Base-by-base conservation (phyloP, 2,888 invertebrate species). In the Lithophane semibrunnea region DNA sequence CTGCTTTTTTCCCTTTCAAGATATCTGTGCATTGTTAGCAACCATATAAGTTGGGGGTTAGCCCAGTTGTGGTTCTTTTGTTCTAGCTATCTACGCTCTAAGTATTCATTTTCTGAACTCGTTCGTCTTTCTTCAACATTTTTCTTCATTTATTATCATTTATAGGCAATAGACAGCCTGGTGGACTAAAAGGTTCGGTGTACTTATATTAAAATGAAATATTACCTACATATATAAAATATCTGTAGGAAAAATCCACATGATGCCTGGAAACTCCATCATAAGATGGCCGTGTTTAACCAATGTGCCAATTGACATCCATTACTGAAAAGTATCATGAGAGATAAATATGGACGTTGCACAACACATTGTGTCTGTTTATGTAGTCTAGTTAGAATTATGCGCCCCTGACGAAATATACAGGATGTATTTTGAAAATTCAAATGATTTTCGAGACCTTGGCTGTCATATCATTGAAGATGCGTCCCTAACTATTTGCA, bases 1-100 rank as follows among this genome's bases (percentile, higher is more conserved):
- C 79, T 83, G 82, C 82, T 79, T 83, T 73, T 58, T 72, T 47
- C 61, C 56, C 16, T 74, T 77, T 42, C 49, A 63, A 75, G 12
- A 82, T 79, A 54, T 58, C 44, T 73, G 66, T 83, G 73, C 74
- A 71, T 75, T 73, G 66, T 75, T 63, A 73, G 70, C 54, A 60
- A 65, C 47, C 72, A 73, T 69, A 65, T 72, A 61, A 69, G 18
- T 72, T 79, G 68, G 82, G 82, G 77, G 72, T 29, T 79, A 75
- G 79, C 75, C 64, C 69, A 60, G 12, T 52, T 83, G 16, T 73
- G 49, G 60, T 56, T 69, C 56, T 64, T 72, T 64, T 71, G 68
- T 61, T 75, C 66, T 70, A 64, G 82, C 74, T 75, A 61, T 66
- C 49, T 83, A 61, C 54, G 49, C 70, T 61, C 66, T 73, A 83